A percentile compares a stretch with the other conserved stretches of the same genome.
Evolutionary conservation across 1,140 invertebrate species (phyloP).

Genomic region (Brachionus rotundiformis): DNA sequence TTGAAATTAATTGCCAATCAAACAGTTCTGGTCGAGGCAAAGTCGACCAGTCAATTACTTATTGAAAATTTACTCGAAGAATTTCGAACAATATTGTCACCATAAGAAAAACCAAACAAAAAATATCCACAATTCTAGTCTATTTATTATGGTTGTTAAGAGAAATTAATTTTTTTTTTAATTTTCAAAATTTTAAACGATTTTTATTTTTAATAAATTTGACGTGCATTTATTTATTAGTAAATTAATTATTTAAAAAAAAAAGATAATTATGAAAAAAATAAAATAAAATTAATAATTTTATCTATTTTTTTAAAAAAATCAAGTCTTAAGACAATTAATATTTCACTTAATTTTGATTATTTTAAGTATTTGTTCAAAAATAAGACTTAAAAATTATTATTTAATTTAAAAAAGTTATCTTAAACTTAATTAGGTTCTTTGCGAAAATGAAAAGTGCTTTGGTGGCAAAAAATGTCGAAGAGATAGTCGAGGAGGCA

Average conservation of each 20-base stretch:
- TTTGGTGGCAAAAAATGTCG: neutral
- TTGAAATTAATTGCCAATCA: neutral
- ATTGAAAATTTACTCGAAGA: conserved; percentile 40
- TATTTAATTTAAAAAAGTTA: too few relatives aligned
- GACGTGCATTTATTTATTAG: neutral
- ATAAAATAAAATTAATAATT: too few relatives aligned
- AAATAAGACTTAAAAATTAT: too few relatives aligned
- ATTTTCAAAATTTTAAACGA: conserved; percentile 17
- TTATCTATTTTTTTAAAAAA: too few relatives aligned
- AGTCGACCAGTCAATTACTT: conserved; percentile 29
- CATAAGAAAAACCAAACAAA: neutral
- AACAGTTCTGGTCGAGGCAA: conserved; percentile 22
- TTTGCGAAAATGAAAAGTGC: neutral
- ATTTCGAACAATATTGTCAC: neutral
- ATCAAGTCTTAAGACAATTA: too few relatives aligned
- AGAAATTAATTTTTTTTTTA: neutral
- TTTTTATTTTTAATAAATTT: neutral
- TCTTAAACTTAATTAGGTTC: too few relatives aligned
- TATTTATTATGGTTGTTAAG: neutral
- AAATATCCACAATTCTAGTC: neutral
- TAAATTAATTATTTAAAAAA: neutral
- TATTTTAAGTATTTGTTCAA: too few relatives aligned
- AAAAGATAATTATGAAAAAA: too few relatives aligned
- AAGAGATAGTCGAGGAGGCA: neutral
- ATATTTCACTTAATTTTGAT: too few relatives aligned